phyloP scores from a whole-genome alignment of 2,113 vertebrate genomes.

The Aspidoscelis tigris region DNA sequence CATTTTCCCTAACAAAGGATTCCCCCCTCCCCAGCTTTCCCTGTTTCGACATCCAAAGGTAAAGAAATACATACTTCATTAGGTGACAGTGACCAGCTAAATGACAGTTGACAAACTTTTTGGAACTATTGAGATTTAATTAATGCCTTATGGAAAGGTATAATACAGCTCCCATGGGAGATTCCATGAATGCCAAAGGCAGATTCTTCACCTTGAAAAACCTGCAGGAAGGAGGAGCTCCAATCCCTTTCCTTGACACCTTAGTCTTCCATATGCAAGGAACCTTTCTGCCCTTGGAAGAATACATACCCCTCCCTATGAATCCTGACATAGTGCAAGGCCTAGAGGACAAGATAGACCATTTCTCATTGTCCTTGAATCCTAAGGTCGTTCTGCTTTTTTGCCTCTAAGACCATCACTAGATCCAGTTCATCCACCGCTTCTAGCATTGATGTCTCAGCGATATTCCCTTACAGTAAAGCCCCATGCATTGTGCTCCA shows the following conservation, averaged over 20 bases:
- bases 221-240: neutral
- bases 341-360: neutral
- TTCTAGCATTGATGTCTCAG: neutral
- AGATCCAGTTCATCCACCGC: neutral
- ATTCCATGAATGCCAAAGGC: neutral
- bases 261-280: neutral
- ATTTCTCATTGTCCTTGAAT: neutral
- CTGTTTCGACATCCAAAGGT: conserved; percentile 47
- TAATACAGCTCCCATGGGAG: neutral
- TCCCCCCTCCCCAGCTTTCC: conserved; percentile 37
- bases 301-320: too few species aligned
- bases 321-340: neutral
- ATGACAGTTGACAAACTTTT: conserved; percentile 61
- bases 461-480: neutral
- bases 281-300: neutral
- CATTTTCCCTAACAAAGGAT: conserved; percentile 52
- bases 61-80: conserved; percentile 61
- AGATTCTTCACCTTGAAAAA: neutral
- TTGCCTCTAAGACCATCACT: neutral
- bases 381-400: too few species aligned
- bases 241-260: neutral
- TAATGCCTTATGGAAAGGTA: neutral
- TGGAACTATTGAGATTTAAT: neutral
- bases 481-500: neutral
- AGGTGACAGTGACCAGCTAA: conserved; percentile 59